These are phyloP conservation scores for Eremobia ochroleuca DNA, from an alignment of 2,888 invertebrate genomes.

Conservation along the genomic window DNA sequence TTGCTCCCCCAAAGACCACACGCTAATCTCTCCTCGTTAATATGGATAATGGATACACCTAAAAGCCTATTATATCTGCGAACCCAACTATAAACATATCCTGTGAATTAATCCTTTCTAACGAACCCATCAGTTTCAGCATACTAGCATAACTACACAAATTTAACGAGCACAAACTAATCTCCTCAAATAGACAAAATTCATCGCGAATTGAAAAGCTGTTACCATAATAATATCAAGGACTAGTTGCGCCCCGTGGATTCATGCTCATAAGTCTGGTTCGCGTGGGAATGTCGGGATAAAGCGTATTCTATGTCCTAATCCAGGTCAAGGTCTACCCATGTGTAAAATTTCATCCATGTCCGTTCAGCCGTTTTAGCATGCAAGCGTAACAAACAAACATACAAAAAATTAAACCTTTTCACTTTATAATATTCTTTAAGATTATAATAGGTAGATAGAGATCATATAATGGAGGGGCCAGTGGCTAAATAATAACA, in stretches of 20 bases:
- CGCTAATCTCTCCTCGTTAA: slow-evolving; percentile 74
- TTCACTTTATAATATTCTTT: too few relatives aligned
- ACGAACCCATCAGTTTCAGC: slow-evolving; percentile 33
- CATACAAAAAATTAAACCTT: too few relatives aligned
- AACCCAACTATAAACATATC: slow-evolving; percentile 61
- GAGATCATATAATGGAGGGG: too few relatives aligned
- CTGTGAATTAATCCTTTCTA: slow-evolving; percentile 51
- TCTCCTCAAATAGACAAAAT: slow-evolving; percentile 35
- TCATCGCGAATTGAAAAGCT: slow-evolving; percentile 33
- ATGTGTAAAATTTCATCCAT: background rate
- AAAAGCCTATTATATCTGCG: slow-evolving; percentile 74
- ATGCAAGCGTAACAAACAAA: background rate
- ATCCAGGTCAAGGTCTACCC: background rate
- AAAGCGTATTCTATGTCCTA: background rate
- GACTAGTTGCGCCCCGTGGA: background rate
- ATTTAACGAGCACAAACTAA: slow-evolving; percentile 10
- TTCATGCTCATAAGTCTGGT: background rate
- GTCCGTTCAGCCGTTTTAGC: background rate
- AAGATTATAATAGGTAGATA: too few relatives aligned
- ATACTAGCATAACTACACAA: background rate
- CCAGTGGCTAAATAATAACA: too few relatives aligned
- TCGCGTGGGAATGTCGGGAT: background rate
- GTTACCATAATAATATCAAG: slow-evolving; percentile 7
- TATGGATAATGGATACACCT: slow-evolving; percentile 71
- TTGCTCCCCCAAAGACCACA: slow-evolving; percentile 38